These are phyloP conservation scores for Lacerta agilis DNA, from an alignment of 2,797 vertebrate species.

Conservation along the genomic window DNA sequence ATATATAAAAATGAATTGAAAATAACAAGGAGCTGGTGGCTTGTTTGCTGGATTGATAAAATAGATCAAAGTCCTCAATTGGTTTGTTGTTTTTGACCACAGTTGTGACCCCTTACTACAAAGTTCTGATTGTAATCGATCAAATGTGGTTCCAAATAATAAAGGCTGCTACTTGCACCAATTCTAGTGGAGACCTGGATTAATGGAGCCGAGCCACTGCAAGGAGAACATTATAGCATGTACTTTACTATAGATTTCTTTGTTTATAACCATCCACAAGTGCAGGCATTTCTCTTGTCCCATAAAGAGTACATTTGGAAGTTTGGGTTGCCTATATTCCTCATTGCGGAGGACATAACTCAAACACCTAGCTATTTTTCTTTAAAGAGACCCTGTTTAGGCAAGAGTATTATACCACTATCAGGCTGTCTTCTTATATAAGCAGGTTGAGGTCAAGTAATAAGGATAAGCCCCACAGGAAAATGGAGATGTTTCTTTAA, in stretches of 20 bases:
- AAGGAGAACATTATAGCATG: not conserved
- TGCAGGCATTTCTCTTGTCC: not conserved
- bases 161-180: too few species aligned
- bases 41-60: too few species aligned
- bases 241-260: not conserved
- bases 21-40: too few species aligned
- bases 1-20: too few species aligned
- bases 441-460: conserved; percentile 25
- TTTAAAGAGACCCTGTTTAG: not conserved
- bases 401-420: not conserved
- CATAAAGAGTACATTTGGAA: not conserved
- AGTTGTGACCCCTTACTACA: too few species aligned
- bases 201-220: not conserved
- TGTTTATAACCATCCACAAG: not conserved
- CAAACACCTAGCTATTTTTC: not conserved
- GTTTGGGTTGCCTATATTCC: not conserved
- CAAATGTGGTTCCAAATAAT: too few species aligned
- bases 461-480: conserved; percentile 33
- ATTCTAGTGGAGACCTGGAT: not conserved
- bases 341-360: not conserved
- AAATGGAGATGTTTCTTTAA: conserved; percentile 49
- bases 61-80: too few species aligned
- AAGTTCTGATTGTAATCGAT: too few species aligned
- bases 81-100: too few species aligned
- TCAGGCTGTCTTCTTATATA: conserved; percentile 9